phyloP scores from a whole-genome alignment of 2,797 vertebrate species.

The Triplophysa bombifrons region DNA sequence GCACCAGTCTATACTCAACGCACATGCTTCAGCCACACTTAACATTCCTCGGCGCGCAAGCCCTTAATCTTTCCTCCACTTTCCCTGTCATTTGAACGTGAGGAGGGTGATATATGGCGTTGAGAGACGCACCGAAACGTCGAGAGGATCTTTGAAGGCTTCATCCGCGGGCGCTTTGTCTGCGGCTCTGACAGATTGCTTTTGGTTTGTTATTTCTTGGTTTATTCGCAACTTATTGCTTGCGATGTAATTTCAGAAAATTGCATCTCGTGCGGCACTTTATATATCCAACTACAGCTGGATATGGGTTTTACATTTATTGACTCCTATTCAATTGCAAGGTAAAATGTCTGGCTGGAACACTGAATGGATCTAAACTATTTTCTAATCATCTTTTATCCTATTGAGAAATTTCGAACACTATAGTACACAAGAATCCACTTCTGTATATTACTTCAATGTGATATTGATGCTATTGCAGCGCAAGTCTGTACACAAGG shows the following conservation, averaged over 20 bases:
- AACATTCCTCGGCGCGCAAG: constrained; percentile 61
- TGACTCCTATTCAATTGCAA: not conserved
- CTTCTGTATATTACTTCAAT: not conserved
- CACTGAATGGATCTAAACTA: too few species aligned
- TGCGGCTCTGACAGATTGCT: constrained; percentile 30
- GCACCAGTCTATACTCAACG: constrained; percentile 49
- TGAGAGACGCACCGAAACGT: constrained; percentile 49
- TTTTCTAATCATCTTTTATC: not conserved
- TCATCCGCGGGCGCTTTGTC: constrained; percentile 49
- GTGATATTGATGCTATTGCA: not conserved
- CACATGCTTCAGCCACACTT: constrained; percentile 62
- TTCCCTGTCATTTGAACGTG: constrained; percentile 58
- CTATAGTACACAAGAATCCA: not conserved
- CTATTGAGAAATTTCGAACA: not conserved
- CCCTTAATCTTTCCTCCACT: constrained; percentile 64
- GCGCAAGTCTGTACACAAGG: not conserved
- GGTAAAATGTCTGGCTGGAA: too few species aligned
- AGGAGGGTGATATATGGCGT: constrained; percentile 59
- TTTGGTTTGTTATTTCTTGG: constrained; percentile 2
- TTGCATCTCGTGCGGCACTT: constrained; percentile 41
- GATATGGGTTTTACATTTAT: not conserved
- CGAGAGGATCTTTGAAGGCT: constrained; percentile 51
- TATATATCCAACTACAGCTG: constrained; percentile 38
- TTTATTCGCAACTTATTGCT: constrained; percentile 45
- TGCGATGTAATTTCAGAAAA: constrained; percentile 49